These are phyloP conservation scores for Rynchops niger DNA, from an alignment of 2,113 vertebrate genomes.

Conservation along the genomic window DNA sequence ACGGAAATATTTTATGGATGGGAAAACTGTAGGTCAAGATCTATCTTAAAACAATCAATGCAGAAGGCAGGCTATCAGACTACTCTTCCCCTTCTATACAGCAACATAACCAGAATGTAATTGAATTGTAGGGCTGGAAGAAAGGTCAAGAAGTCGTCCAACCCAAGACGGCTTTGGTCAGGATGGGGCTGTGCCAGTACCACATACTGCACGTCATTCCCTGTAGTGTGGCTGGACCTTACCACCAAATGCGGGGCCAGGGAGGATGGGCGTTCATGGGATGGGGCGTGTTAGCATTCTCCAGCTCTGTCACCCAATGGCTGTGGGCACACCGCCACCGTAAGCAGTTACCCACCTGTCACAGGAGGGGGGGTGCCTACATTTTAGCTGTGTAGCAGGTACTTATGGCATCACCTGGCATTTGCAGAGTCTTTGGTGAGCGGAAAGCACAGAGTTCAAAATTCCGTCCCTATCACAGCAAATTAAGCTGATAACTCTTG, in stretches of 20 bases:
- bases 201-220: not conserved
- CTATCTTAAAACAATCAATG: not conserved
- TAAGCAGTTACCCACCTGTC: accelerated
- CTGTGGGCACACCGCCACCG: not conserved
- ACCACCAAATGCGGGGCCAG: not conserved
- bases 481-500: not conserved
- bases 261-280: not conserved
- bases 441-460: not conserved
- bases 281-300: not conserved
- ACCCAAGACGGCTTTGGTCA: not conserved
- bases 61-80: not conserved
- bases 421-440: not conserved
- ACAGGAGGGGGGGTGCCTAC: not conserved
- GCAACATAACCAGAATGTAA: not conserved
- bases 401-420: not conserved
- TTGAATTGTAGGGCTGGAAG: not conserved
- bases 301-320: not conserved
- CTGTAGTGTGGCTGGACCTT: not conserved
- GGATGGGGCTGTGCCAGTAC: not conserved
- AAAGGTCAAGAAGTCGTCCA: not conserved
- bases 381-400: not conserved
- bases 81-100: not conserved
- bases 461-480: not conserved
- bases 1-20: not conserved
- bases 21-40: not conserved